phyloP scores from a whole-genome alignment of 1,140 invertebrate species.

The Drosophila sp. region DNA sequence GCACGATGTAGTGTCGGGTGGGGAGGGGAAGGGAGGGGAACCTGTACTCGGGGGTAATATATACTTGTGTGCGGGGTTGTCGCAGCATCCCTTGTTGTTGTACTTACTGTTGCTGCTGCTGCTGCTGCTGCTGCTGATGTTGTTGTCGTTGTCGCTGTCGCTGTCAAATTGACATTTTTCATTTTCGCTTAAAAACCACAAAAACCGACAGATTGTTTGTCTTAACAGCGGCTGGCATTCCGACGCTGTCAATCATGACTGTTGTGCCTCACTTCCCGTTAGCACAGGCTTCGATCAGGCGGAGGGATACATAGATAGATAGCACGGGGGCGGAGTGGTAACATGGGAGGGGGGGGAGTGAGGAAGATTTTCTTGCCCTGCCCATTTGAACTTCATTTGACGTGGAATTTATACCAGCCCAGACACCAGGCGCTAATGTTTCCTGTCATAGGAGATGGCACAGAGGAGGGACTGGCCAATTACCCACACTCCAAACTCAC shows the following conservation, averaged over 20 bases:
- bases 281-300: not conserved
- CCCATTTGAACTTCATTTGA: slow-evolving; percentile 66
- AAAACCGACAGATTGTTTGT: slow-evolving; percentile 74
- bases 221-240: slow-evolving; percentile 61
- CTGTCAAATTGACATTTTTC: slow-evolving; percentile 75
- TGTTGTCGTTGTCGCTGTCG: slow-evolving; percentile 21
- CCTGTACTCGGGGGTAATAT: too few relatives aligned
- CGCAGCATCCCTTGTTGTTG: slow-evolving; percentile 13
- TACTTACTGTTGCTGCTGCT: slow-evolving; percentile 17
- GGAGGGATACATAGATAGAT: not conserved
- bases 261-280: slow-evolving; percentile 37
- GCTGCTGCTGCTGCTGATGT: too few relatives aligned
- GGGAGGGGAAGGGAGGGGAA: not conserved
- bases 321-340: not conserved
- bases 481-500: slow-evolving; percentile 38
- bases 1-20: not conserved
- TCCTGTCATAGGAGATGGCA: slow-evolving; percentile 38
- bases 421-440: slow-evolving; percentile 62
- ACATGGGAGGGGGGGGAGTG: too few relatives aligned
- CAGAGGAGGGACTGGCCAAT: slow-evolving; percentile 51
- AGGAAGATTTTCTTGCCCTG: slow-evolving; percentile 21
- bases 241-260: slow-evolving; percentile 67
- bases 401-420: slow-evolving; percentile 54
- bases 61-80: not conserved
- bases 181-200: slow-evolving; percentile 65